Evolutionary conservation across 2,797 vertebrate species (phyloP).

Genomic region (Dipus sagitta): DNA sequence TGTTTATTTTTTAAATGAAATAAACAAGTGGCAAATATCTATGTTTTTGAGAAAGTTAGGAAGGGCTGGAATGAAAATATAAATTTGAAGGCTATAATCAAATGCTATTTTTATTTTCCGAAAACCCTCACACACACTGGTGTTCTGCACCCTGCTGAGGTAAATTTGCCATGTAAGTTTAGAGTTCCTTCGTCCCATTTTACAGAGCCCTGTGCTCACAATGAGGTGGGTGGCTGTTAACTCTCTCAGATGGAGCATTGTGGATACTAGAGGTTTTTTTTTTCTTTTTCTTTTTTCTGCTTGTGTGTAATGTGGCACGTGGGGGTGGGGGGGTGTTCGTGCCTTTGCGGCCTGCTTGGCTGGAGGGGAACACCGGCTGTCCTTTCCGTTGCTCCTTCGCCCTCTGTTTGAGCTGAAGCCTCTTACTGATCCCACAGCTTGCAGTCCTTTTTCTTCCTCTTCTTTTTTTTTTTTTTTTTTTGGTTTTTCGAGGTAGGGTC

Average conservation of each 20-base stretch:
- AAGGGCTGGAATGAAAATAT: constrained; percentile 25
- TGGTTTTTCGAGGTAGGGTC: no score
- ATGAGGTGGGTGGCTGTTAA: neutral
- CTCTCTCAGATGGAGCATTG: neutral
- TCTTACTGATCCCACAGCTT: no score
- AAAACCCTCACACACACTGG: neutral
- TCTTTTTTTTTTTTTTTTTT: no score
- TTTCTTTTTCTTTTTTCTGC: no score
- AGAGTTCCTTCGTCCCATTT: neutral
- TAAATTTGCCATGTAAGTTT: neutral
- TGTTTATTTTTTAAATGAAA: constrained; percentile 36
- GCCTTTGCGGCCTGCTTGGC: no score
- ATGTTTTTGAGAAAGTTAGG: constrained; percentile 2
- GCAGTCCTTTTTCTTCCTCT: no score
- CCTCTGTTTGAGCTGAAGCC: no score
- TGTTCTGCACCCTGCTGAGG: constrained; percentile 9
- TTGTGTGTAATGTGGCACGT: no score
- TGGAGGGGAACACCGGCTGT: no score
- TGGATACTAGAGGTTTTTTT: neutral
- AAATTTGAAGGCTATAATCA: neutral
- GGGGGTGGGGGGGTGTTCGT: no score
- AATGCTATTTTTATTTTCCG: neutral
- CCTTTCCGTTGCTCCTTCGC: no score
- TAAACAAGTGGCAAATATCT: neutral
- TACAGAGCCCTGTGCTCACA: neutral